Evolutionary conservation across 2,113 vertebrate genomes (phyloP), one percentile per base, ranked within the genome.

Genomic region (Benitochromis conjunctus): DNA sequence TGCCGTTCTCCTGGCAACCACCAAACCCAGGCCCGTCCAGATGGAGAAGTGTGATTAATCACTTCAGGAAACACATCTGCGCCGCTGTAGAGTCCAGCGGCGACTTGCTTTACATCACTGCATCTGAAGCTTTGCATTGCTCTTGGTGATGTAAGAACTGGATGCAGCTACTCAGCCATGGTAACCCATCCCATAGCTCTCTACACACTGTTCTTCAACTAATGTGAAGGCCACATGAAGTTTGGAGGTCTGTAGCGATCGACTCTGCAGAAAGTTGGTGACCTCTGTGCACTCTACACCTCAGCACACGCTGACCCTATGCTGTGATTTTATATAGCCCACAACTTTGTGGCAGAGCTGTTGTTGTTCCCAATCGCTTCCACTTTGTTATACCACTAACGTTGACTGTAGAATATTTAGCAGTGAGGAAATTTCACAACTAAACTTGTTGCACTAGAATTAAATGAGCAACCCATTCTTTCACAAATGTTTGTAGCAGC

Each of bases 191-290:
- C 34, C 60, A 64, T 64, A 38, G 60, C 60, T 64, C 34, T 64
- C 10, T 38, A 38, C 60, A 62, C 31, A 64, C 31, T n/a, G 60
- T 64, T n/a, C 60, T 64, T 64, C 60, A 64, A n/a, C 34, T 64
- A 64, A 64, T 64, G 10, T 64, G 60, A 64, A 64, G 19, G 60
- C 34, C 10, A 64, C 12, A 0, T 64, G 10, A 36, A 36, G 31
- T 64, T n/a, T 64, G 4, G 18, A 64, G 31, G 31, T 64, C 60
- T 64, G 60, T n/a, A 64, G 60, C 19, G 0, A 38, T 64, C n/a
- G 60, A 0, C 60, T 64, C 10, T 64, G 60, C 31, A 38, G 60
- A 64, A 64, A 12, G 31, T 64, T 12, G 34, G 60, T 13, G 60
- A 64, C 60, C 18, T 64, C 60, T 64, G 31, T 64, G 3, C 60